Conservation (phyloP, 1,140 invertebrate species). For the Drosophila littoralis region DNA sequence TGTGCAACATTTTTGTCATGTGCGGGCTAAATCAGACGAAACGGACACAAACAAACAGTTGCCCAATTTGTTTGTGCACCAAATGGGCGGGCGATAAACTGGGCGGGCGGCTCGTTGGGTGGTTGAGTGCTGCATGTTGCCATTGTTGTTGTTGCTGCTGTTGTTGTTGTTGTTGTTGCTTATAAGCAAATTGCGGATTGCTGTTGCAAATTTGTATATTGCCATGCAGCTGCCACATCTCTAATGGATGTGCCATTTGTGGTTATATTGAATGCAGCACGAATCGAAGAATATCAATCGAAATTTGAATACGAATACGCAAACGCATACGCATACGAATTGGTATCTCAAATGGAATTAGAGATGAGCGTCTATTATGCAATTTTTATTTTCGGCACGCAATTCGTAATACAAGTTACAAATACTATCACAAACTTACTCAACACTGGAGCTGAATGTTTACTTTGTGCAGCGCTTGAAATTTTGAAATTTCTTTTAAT, state of each 20-base stretch:
- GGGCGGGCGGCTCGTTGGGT: constrained; percentile 14
- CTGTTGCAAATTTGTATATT: constrained; percentile 72
- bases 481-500: too few relatives aligned
- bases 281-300: constrained; percentile 37
- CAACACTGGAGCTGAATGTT: background rate
- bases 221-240: constrained; percentile 60
- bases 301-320: constrained; percentile 18
- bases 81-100: constrained; percentile 10
- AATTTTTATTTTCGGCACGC: background rate
- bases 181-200: constrained; percentile 54
- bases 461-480: too few relatives aligned
- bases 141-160: constrained; percentile 40
- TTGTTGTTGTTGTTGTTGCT: constrained; percentile 34
- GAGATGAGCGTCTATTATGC: constrained; percentile 17
- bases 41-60: constrained; percentile 64
- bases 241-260: constrained; percentile 78
- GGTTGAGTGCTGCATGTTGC: background rate
- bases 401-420: constrained; percentile 4
- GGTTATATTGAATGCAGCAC: constrained; percentile 48
- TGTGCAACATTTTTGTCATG: constrained; percentile 68
- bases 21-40: constrained; percentile 67
- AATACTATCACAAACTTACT: background rate
- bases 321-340: constrained; percentile 13
- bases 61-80: constrained; percentile 33
- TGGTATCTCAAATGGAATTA: constrained; percentile 7